A percentile compares a stretch with the other conserved stretches of the same genome.
Conservation (phyloP, 2,797 vertebrate genomes). For the Sitta carolinensis region DNA sequence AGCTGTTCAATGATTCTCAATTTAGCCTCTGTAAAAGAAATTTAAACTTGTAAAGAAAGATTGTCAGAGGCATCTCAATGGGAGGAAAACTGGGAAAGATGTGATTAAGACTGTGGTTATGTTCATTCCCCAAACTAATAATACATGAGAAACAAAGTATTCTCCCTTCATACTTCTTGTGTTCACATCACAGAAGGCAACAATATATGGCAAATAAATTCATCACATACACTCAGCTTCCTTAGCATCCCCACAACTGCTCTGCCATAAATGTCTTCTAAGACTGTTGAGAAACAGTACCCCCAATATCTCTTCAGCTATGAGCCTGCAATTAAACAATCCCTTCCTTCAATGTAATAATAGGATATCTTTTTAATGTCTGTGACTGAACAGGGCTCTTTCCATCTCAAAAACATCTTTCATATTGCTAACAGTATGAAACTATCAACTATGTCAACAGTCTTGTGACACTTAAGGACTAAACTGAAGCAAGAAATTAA, state of each 20-base stretch:
- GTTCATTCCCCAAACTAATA: not conserved
- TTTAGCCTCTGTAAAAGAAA: not conserved
- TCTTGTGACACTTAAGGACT: not conserved
- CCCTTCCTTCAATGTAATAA: not conserved
- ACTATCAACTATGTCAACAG: not conserved
- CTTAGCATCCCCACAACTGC: not conserved
- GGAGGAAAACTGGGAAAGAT: not conserved
- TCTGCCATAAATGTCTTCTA: fast-evolving
- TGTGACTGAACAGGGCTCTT: not conserved
- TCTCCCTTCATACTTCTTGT: not conserved
- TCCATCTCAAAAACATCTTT: not conserved
- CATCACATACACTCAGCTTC: not conserved
- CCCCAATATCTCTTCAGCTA: not conserved
- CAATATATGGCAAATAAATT: not conserved
- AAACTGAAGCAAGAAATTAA: not conserved
- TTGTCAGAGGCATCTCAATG: not conserved
- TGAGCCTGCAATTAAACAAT: not conserved
- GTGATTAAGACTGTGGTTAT: not conserved
- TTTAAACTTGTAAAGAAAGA: not conserved
- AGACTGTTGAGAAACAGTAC: not conserved
- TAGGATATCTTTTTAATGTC: not conserved
- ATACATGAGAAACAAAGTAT: not conserved
- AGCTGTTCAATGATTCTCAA: not conserved
- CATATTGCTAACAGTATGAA: not conserved
- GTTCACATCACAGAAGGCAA: not conserved